Conservation (phyloP, 2,888 invertebrate species). For the Lochmaea capreae region DNA sequence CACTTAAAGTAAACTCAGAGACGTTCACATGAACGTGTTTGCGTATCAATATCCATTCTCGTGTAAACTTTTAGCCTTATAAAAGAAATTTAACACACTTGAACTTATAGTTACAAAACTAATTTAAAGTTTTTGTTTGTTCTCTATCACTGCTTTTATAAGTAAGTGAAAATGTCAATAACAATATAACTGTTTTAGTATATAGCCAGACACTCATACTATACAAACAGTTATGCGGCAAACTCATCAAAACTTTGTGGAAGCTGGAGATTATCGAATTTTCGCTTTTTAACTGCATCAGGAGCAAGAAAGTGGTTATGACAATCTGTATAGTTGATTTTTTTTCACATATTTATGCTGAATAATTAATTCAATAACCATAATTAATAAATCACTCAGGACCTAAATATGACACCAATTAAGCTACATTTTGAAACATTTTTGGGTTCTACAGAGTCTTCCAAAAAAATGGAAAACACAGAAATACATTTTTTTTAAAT, state of each 20-base stretch:
- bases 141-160: conserved; percentile 11
- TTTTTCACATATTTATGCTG: too few relatives aligned
- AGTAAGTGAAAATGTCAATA: conserved; percentile 32
- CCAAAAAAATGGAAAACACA: too few relatives aligned
- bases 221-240: conserved; percentile 17
- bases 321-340: background rate
- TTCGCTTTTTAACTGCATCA: conserved; percentile 11
- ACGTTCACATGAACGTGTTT: background rate
- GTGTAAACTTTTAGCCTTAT: background rate
- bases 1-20: background rate
- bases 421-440: too few relatives aligned
- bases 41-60: background rate
- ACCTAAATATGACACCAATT: too few relatives aligned
- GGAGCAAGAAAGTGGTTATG: conserved; percentile 14
- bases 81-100: conserved; percentile 4
- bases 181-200: conserved; percentile 12
- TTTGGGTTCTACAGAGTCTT: too few relatives aligned
- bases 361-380: too few relatives aligned
- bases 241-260: conserved; percentile 28
- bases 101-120: background rate
- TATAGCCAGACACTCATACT: conserved; percentile 15
- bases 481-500: too few relatives aligned
- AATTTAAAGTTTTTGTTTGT: conserved; percentile 26
- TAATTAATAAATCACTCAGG: too few relatives aligned
- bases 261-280: conserved; percentile 29